Base-by-base conservation (phyloP, 1,140 invertebrate genomes). In the Ridgeia piscesae region DNA sequence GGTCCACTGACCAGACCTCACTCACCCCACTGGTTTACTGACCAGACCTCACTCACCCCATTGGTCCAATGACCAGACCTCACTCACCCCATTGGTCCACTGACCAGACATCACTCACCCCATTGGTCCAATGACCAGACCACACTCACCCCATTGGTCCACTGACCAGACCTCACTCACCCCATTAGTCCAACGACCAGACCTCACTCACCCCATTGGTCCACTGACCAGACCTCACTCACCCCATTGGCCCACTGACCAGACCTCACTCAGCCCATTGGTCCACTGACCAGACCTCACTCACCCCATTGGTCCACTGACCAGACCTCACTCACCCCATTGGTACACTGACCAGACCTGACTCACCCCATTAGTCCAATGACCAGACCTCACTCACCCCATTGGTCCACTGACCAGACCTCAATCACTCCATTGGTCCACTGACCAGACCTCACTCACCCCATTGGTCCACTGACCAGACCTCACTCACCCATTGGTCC, bases 311-410 rank as follows among this genome's bases (percentile, higher is more conserved):
- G 91, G 98, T 98, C 98, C n/a, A n/a, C 42, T 42, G 11, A 42
- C 42, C 42, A 91, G 35, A 91, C 4, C 4, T 33, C 21, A 96
- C 96, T 96, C 97, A 98, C 98, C 92, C 99, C 99, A 97, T 99
- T n/a, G n/a, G n/a, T n/a, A n/a, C n/a, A n/a, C 42, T 42, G 11
- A 42, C 42, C 42, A 91, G 35, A 91, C 4, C 4, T 33, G 14
- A 96, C 96, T 96, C 97, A 98, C 98, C 92, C 99, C 99, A 97
- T 99, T 99, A 91, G 98, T 98, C 98, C 42, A n/a, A n/a, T 42
- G 11, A 42, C 42, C 42, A 91, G 35, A 91, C 4, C 4, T 33
- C 21, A 96, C 96, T 96, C 97, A 98, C 98, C 92, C 99, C 99
- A 97, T 99, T 99, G 91, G 98, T 98, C 98, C n/a, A n/a, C 42